These are phyloP conservation scores for Trachelus tabidus DNA, from an alignment of 2,888 invertebrate genomes.

Conservation along the genomic window DNA sequence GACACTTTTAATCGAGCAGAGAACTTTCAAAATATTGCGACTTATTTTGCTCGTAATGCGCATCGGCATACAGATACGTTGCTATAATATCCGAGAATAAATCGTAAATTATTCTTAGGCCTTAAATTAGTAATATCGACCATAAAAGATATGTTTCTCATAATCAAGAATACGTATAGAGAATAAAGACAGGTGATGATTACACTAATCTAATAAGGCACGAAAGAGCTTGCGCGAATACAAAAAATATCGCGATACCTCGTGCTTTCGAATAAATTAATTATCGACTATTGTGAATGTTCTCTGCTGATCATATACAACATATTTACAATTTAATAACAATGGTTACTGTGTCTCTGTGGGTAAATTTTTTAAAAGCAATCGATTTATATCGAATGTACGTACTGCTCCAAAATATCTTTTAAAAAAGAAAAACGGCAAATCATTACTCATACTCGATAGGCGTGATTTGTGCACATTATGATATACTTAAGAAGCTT, in stretches of 20 bases:
- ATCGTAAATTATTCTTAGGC: neutral
- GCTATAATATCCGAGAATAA: neutral
- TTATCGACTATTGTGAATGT: neutral
- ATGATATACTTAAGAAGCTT: neutral
- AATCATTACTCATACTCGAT: neutral
- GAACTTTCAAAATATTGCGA: neutral
- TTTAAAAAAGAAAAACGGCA: slow-evolving; percentile 35
- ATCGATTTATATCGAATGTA: slow-evolving; percentile 36
- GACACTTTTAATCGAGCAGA: neutral
- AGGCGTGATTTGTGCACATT: neutral
- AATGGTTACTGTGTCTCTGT: slow-evolving; percentile 18
- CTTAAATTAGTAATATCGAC: neutral
- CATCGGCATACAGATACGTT: neutral
- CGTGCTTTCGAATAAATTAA: neutral
- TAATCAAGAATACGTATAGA: slow-evolving; percentile 7
- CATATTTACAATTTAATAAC: neutral
- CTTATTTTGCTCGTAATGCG: neutral
- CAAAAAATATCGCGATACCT: neutral
- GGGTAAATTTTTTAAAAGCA: slow-evolving; percentile 28
- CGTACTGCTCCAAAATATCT: slow-evolving; percentile 36
- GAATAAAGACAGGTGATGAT: neutral
- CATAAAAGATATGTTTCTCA: slow-evolving; percentile 11
- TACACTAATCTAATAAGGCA: neutral
- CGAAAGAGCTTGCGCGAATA: neutral
- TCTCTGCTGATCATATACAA: neutral